phyloP scores from a whole-genome alignment of 1,140 invertebrate species.

The Macrosteles quadrilineatus region DNA sequence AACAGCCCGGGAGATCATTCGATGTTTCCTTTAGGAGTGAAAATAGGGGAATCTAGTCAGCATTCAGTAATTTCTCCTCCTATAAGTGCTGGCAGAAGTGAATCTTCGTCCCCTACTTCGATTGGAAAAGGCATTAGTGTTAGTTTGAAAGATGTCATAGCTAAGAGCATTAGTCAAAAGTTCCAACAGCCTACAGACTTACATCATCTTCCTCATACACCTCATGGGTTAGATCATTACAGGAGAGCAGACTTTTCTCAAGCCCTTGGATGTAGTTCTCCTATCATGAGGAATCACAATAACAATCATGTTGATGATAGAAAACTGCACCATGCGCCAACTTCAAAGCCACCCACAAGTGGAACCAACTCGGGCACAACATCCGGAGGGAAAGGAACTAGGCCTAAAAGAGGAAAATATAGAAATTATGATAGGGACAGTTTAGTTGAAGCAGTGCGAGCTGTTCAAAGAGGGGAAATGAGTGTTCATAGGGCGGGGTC shows the following conservation, averaged over 20 bases:
- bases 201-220: constrained; percentile 18
- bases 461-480: constrained; percentile 97
- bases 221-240: constrained; percentile 49
- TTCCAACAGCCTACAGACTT: constrained; percentile 66
- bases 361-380: constrained; percentile 31
- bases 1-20: constrained; percentile 56
- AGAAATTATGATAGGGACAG: constrained; percentile 96
- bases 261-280: constrained; percentile 46
- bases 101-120: constrained; percentile 55
- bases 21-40: constrained; percentile 42
- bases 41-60: constrained; percentile 46
- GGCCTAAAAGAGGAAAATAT: constrained; percentile 91
- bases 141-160: constrained; percentile 75
- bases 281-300: constrained; percentile 42
- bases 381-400: constrained; percentile 72
- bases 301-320: constrained; percentile 45
- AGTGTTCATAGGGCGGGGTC: constrained; percentile 96
- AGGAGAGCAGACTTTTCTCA: constrained; percentile 59
- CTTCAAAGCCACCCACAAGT: constrained; percentile 42
- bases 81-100: constrained; percentile 46
- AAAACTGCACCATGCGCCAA: constrained; percentile 32
- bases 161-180: constrained; percentile 85
- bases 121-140: constrained; percentile 56
- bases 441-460: constrained; percentile 92
- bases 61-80: constrained; percentile 52